Evolutionary conservation across 2,113 vertebrate species (phyloP).

Genomic region (Callorhinus ursinus): DNA sequence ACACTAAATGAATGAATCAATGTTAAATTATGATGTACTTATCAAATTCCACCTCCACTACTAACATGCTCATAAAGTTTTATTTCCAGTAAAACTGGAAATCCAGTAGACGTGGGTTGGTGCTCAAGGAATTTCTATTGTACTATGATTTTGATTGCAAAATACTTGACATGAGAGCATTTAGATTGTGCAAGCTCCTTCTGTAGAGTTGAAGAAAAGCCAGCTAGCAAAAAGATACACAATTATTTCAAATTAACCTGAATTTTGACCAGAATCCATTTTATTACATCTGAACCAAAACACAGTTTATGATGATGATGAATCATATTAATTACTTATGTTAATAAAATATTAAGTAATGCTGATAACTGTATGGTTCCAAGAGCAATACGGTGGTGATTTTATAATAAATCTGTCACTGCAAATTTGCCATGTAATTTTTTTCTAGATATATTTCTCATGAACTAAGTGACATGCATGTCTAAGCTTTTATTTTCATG

Average conservation of each 20-base stretch:
- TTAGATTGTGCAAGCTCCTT: not conserved
- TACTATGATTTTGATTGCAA: not conserved
- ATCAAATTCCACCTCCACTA: not conserved
- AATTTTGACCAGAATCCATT: not conserved
- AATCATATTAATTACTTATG: not conserved
- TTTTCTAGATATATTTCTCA: not conserved
- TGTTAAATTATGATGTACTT: not conserved
- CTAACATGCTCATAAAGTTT: not conserved
- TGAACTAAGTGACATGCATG: not conserved
- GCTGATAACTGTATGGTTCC: not conserved
- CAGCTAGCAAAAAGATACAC: not conserved
- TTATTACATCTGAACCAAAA: conserved; percentile 18
- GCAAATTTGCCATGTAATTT: not conserved
- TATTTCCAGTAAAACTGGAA: no score
- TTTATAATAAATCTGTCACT: conserved; percentile 26
- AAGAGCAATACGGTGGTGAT: not conserved
- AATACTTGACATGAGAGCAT: not conserved
- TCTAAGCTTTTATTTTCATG: not conserved
- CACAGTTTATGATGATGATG: not conserved
- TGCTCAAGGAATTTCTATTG: not conserved
- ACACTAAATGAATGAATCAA: not conserved
- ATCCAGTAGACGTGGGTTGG: not conserved
- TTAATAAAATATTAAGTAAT: conserved; percentile 14
- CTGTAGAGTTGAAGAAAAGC: not conserved
- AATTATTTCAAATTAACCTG: not conserved